These are phyloP conservation scores for Cardiocondyla obscurior DNA, from an alignment of 1,140 invertebrate species.

Conservation along the genomic window DNA sequence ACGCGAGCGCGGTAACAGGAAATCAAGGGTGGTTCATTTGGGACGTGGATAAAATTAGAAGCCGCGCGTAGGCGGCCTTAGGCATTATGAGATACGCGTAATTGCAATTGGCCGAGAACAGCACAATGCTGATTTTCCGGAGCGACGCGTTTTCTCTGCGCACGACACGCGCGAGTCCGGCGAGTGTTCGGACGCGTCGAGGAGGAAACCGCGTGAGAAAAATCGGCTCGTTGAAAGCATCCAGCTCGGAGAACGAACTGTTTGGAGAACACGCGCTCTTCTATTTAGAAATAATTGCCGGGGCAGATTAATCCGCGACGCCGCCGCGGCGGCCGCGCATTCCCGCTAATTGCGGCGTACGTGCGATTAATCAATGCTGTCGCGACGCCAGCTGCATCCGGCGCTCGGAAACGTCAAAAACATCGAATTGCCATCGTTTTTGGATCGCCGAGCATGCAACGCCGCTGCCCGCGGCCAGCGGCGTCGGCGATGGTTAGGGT, in stretches of 20 bases:
- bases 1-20: conserved; percentile 52
- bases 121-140: conserved; percentile 67
- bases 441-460: conserved; percentile 2
- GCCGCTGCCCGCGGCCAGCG: not conserved
- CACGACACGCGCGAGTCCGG: conserved; percentile 33
- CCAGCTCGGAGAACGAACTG: not conserved
- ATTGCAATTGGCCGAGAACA: conserved; percentile 71
- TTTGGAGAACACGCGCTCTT: not conserved
- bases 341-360: conserved; percentile 29
- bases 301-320: not conserved
- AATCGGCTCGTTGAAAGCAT: not conserved
- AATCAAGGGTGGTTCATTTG: conserved; percentile 64
- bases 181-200: no score
- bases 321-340: not conserved
- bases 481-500: not conserved
- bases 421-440: conserved; percentile 22
- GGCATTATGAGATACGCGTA: conserved; percentile 68
- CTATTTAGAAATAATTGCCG: not conserved
- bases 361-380: conserved; percentile 34
- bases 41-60: conserved; percentile 76
- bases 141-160: conserved; percentile 47
- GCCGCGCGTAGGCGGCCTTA: conserved; percentile 56
- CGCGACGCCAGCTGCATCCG: conserved; percentile 30
- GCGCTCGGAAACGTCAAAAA: conserved; percentile 27
- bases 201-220: not conserved